These are phyloP conservation scores for Neolamprologus variostigma DNA, from an alignment of 2,113 vertebrate genomes.

Conservation along the genomic window DNA sequence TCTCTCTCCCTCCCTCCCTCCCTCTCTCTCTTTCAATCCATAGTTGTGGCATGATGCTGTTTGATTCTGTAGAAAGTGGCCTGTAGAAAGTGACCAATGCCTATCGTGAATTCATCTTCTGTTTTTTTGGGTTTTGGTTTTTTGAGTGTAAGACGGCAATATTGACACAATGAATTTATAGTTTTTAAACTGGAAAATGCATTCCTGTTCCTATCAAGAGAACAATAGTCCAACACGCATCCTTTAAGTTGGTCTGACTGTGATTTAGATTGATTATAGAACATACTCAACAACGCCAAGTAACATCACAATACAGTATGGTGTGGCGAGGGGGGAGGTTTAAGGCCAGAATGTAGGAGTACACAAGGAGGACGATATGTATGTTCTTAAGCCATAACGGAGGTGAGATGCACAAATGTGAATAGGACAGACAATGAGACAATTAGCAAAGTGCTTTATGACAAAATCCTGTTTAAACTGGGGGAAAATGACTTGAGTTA, in stretches of 20 bases:
- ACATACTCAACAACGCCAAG: conserved; percentile 7
- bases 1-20: neutral
- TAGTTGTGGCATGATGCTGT: conserved; percentile 71
- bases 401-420: conserved; percentile 56
- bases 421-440: conserved; percentile 54
- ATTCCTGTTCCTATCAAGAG: conserved; percentile 29
- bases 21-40: conserved; percentile 32
- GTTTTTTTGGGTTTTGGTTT: neutral
- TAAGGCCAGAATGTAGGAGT: neutral
- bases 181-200: conserved; percentile 25
- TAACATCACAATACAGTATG: neutral
- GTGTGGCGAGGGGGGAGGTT: neutral
- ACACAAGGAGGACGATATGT: conserved; percentile 15
- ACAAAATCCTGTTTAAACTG: conserved; percentile 49
- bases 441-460: conserved; percentile 58
- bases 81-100: conserved; percentile 62
- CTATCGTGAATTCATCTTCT: conserved; percentile 56
- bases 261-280: conserved; percentile 21
- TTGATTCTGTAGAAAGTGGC: conserved; percentile 63
- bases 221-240: neutral
- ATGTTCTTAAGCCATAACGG: conserved; percentile 73
- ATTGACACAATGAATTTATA: conserved; percentile 47
- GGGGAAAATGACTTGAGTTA: conserved; percentile 29
- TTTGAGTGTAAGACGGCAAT: conserved; percentile 52
- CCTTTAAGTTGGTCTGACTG: conserved; percentile 13